phyloP scores from a whole-genome alignment of 1,140 invertebrate genomes.

The Diprion similis region DNA sequence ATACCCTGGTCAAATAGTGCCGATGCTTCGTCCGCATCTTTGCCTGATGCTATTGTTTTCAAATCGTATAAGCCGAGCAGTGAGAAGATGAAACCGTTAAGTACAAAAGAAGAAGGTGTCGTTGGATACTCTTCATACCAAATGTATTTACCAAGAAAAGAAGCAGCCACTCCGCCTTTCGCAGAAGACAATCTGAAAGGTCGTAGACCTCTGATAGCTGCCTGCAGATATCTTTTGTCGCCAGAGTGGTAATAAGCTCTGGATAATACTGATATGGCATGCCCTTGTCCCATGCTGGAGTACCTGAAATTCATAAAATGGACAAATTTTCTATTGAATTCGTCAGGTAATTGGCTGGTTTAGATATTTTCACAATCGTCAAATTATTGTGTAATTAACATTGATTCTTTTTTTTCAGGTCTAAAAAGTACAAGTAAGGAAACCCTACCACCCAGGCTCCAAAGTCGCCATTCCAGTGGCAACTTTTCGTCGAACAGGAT shows the following conservation, averaged over 20 bases:
- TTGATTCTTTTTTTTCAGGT: not conserved
- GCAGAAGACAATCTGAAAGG: constrained; percentile 77
- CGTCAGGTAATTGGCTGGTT: no score
- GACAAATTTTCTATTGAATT: not conserved
- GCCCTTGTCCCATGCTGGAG: constrained; percentile 98
- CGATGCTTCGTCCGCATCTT: constrained; percentile 68
- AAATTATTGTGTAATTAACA: constrained; percentile 14
- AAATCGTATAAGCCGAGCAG: constrained; percentile 96
- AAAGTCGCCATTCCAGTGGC: constrained; percentile 79
- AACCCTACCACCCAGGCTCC: constrained; percentile 79
- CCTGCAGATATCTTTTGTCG: constrained; percentile 77
- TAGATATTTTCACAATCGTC: not conserved
- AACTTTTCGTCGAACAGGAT: constrained; percentile 82
- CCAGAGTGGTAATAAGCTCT: constrained; percentile 87
- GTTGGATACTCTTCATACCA: constrained; percentile 99
- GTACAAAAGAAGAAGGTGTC: constrained; percentile 90
- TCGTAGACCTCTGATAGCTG: constrained; percentile 80
- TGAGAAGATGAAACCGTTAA: constrained; percentile 99
- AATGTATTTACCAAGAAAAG: constrained; percentile 81
- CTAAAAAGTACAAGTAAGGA: not conserved
- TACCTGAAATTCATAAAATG: constrained; percentile 66
- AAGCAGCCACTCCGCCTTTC: constrained; percentile 84
- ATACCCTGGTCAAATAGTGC: constrained; percentile 87
- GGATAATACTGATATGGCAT: constrained; percentile 91
- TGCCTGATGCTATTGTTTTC: constrained; percentile 71